phyloP scores from a whole-genome alignment of 2,888 invertebrate species.

The Brachynemurus nebulosus region DNA sequence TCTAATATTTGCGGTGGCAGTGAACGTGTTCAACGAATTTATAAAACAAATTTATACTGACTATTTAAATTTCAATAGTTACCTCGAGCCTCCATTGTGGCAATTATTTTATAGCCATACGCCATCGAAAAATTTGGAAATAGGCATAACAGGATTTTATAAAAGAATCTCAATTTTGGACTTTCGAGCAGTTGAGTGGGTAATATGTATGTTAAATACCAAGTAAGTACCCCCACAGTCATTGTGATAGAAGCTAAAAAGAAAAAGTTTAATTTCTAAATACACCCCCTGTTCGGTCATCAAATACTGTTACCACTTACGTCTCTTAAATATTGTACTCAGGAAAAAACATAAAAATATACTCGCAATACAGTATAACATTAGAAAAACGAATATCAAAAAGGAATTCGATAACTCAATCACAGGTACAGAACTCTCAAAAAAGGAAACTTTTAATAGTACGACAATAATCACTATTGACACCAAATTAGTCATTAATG shows the following conservation, averaged over 20 bases:
- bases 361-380: constrained; percentile 53
- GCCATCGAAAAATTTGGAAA: constrained; percentile 28
- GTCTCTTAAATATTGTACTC: constrained; percentile 61
- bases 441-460: constrained; percentile 41
- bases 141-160: constrained; percentile 12
- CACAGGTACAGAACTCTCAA: constrained; percentile 37
- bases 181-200: no score
- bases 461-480: constrained; percentile 42
- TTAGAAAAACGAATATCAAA: constrained; percentile 52
- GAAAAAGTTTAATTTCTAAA: not conserved
- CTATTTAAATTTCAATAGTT: no score
- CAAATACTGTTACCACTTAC: constrained; percentile 33
- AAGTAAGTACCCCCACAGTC: constrained; percentile 26
- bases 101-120: constrained; percentile 26
- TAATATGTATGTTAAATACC: constrained; percentile 26
- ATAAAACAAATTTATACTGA: no score
- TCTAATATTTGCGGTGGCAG: no score
- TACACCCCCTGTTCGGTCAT: not conserved
- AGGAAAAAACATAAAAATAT: constrained; percentile 67
- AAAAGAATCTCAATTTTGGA: not conserved
- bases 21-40: no score
- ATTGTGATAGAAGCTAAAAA: constrained; percentile 26
- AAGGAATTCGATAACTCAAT: constrained; percentile 51
- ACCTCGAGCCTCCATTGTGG: constrained; percentile 28
- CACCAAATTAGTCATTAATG: constrained; percentile 50